A percentile compares a stretch with the other conserved stretches of the same genome.
These are phyloP conservation scores for Nerophis lumbriciformis DNA, from an alignment of 2,113 vertebrate genomes.

Conservation along the genomic window DNA sequence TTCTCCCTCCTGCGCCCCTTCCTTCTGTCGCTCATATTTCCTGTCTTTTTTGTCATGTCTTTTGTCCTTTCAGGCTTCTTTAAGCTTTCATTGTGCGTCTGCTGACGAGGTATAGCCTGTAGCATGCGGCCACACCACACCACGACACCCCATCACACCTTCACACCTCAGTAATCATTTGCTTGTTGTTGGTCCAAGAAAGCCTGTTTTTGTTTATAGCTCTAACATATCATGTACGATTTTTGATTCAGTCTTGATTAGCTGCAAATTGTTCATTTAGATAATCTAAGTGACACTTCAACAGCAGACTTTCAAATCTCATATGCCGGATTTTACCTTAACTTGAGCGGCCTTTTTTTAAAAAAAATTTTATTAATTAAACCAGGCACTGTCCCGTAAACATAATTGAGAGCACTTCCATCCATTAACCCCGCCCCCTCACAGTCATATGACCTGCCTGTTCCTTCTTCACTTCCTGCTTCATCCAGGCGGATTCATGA, in stretches of 20 bases:
- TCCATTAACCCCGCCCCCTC: not conserved
- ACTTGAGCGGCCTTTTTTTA: too few relatives aligned
- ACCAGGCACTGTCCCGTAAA: too few relatives aligned
- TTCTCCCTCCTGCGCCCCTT: not conserved
- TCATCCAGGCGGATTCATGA: too few relatives aligned
- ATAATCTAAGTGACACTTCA: not conserved
- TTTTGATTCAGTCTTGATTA: not conserved
- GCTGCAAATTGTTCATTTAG: too few relatives aligned
- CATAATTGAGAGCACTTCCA: too few relatives aligned
- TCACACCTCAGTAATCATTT: conserved; percentile 14
- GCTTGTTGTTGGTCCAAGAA: not conserved
- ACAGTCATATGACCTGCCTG: conserved; percentile 38
- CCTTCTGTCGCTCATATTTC: conserved; percentile 32
- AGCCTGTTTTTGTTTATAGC: not conserved
- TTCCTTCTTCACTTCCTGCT: conserved; percentile 29
- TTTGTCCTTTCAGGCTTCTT: conserved; percentile 69
- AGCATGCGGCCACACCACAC: conserved; percentile 51
- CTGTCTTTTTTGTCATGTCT: conserved; percentile 44
- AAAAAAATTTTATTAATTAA: too few relatives aligned
- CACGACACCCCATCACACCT: conserved; percentile 28
- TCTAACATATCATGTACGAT: not conserved
- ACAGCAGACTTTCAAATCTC: not conserved
- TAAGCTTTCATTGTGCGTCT: conserved; percentile 69
- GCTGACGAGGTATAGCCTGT: conserved; percentile 71
- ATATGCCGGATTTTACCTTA: not conserved